Conservation (phyloP, 2,113 vertebrate species). For the Alces alces region DNA sequence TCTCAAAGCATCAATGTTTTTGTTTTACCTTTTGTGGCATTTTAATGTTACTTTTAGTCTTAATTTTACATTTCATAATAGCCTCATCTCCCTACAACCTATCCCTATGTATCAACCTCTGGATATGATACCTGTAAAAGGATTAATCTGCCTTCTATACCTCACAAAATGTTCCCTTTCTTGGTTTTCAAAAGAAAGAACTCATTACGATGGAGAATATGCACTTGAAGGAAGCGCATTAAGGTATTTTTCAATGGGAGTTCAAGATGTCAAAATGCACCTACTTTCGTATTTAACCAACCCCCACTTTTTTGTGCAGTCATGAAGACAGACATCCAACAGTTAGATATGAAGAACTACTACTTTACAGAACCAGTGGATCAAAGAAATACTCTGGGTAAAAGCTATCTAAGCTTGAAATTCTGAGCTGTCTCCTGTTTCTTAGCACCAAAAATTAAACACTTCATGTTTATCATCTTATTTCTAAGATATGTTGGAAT, state of each 20-base stretch:
- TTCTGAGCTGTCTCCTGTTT: neutral
- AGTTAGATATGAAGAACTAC: neutral
- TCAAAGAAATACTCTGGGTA: neutral
- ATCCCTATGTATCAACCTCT: neutral
- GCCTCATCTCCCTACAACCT: neutral
- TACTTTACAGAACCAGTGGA: neutral
- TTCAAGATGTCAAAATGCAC: neutral
- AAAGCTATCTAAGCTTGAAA: neutral
- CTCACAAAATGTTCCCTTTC: neutral
- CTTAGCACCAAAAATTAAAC: constrained; percentile 19
- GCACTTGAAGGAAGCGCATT: neutral
- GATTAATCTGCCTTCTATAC: neutral
- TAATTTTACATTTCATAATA: neutral
- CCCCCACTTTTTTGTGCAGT: neutral
- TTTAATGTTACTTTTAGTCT: neutral
- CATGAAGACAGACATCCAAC: neutral
- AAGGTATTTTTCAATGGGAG: neutral
- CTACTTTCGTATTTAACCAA: neutral
- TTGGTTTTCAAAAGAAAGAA: neutral
- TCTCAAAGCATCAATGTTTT: neutral
- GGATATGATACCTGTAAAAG: neutral
- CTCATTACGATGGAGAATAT: neutral
- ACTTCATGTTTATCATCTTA: neutral
- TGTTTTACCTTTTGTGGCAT: neutral
- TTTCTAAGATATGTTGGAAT: neutral